phyloP scores from a whole-genome alignment of 92 coral and sea anemone genomes.

The Epizoanthus fatuus region DNA sequence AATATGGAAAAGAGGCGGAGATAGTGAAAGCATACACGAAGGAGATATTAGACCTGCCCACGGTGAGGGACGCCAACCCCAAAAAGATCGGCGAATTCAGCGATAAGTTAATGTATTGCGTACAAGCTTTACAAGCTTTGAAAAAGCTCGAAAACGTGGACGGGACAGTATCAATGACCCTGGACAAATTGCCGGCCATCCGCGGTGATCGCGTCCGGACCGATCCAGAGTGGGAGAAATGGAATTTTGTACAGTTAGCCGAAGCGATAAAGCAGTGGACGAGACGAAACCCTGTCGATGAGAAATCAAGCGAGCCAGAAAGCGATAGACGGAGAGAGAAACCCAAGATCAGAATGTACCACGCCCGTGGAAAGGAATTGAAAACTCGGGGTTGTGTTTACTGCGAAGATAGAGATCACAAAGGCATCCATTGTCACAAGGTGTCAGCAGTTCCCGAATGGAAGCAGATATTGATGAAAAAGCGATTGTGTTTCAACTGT shows the following conservation, averaged over 20 bases:
- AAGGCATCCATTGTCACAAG: conserved; percentile 47
- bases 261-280: conserved; percentile 66
- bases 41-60: conserved; percentile 49
- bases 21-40: conserved; percentile 43
- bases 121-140: conserved; percentile 58
- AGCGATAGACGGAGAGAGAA: not conserved
- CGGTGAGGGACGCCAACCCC: conserved; percentile 5
- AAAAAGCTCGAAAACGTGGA: conserved; percentile 48
- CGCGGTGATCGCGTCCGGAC: conserved; percentile 61
- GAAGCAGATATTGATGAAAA: too few species aligned
- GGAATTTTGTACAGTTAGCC: conserved; percentile 49
- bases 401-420: conserved; percentile 56
- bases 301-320: conserved; percentile 6
- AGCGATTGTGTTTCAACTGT: too few species aligned
- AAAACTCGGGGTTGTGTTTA: conserved; percentile 52
- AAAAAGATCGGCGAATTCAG: conserved; percentile 46
- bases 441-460: conserved; percentile 24
- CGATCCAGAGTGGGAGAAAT: conserved; percentile 56
- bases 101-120: conserved; percentile 36
- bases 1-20: conserved; percentile 45
- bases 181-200: conserved; percentile 58
- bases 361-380: conserved; percentile 23
- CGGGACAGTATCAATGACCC: conserved; percentile 56
- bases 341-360: conserved; percentile 26
- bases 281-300: conserved; percentile 42